Conservation (phyloP, 2,888 invertebrate species). For the Pelosia muscerda region DNA sequence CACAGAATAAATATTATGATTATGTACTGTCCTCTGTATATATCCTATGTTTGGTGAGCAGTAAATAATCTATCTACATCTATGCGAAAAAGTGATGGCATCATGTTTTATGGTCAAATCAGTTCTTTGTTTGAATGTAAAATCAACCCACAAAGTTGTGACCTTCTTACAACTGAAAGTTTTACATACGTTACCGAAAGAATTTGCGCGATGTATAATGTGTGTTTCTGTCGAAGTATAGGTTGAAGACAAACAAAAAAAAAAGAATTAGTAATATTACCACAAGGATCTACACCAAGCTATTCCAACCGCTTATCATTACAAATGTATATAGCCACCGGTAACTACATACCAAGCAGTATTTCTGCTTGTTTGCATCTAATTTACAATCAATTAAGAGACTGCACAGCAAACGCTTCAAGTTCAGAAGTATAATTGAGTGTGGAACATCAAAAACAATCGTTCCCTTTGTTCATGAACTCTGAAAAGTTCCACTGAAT, state of each 20-base stretch:
- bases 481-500: not conserved
- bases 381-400: not conserved
- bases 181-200: not conserved
- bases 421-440: not conserved
- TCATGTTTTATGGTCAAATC: too few species aligned
- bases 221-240: not conserved
- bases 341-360: not conserved
- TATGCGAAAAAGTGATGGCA: too few species aligned
- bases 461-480: slow-evolving; percentile 1
- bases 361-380: not conserved
- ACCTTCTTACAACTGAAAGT: not conserved
- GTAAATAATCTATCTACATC: too few species aligned
- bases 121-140: not conserved
- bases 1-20: too few species aligned
- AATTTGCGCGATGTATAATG: not conserved
- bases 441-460: slow-evolving; percentile 1
- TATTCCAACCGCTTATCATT: too few species aligned
- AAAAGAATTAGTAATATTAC: too few species aligned
- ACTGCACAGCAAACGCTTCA: not conserved
- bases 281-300: too few species aligned
- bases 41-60: too few species aligned
- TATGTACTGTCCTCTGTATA: too few species aligned
- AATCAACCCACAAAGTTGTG: not conserved
- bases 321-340: not conserved
- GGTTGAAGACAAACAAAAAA: not conserved